A percentile compares a stretch with the other conserved stretches of the same genome.
phyloP scores from a whole-genome alignment of 2,113 vertebrate species.

The Pygoscelis adeliae region DNA sequence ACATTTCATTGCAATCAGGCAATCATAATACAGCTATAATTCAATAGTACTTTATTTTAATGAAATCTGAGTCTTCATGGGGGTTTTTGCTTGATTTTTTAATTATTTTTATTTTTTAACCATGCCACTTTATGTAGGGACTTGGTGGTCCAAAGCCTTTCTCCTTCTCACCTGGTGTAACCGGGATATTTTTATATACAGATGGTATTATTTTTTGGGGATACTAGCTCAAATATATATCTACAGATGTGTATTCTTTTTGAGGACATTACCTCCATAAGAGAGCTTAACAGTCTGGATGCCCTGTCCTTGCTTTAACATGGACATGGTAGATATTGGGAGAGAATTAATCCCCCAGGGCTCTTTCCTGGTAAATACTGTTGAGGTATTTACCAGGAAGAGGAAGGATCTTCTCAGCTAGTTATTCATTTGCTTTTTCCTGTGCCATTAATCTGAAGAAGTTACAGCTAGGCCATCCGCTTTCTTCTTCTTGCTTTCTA shows the following conservation, averaged over 20 bases:
- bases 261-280: not conserved
- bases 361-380: not conserved
- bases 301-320: not conserved
- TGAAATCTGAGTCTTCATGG: not conserved
- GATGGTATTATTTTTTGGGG: not conserved
- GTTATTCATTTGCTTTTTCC: not conserved
- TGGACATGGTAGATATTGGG: not conserved
- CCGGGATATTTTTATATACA: not conserved
- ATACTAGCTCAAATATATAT: not conserved
- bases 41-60: not conserved
- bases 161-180: not conserved
- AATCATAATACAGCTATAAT: not conserved
- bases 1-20: not conserved
- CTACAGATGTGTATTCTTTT: not conserved
- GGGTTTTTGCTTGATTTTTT: not conserved
- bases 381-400: not conserved
- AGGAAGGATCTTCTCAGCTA: not conserved
- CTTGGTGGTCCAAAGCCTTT: not conserved
- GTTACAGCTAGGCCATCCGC: not conserved
- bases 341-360: not conserved
- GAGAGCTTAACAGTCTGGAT: not conserved
- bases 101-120: not conserved
- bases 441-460: not conserved
- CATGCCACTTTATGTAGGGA: not conserved
- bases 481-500: not conserved